phyloP scores from a whole-genome alignment of 92 coral and sea anemone genomes.

The Pocillopora meandrina region DNA sequence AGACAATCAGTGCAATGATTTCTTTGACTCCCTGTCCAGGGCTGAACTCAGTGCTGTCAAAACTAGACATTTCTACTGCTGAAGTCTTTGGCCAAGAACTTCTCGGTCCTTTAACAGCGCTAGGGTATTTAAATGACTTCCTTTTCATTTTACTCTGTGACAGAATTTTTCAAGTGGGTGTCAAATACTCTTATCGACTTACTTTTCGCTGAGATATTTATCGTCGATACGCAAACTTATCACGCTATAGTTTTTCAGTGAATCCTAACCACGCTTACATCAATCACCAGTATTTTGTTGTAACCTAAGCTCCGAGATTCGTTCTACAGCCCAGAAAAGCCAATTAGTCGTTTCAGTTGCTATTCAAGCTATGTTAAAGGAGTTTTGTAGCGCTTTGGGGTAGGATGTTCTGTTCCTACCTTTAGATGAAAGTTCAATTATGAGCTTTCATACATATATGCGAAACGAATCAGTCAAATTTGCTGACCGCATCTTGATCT shows the following conservation, averaged over 20 bases:
- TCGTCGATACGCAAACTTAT: background rate
- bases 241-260: background rate
- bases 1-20: too few relatives aligned
- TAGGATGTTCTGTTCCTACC: conserved; percentile 1
- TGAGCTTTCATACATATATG: background rate
- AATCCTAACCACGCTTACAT: background rate
- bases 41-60: too few relatives aligned
- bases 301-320: background rate
- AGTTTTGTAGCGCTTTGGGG: background rate
- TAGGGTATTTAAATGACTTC: background rate
- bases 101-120: background rate
- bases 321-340: background rate
- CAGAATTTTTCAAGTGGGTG: background rate
- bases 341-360: background rate
- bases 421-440: background rate
- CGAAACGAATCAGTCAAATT: background rate
- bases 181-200: background rate
- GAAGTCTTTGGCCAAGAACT: background rate
- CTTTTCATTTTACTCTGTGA: background rate
- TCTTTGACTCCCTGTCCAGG: too few relatives aligned
- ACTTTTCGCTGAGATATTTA: background rate
- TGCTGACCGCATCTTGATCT: background rate
- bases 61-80: too few relatives aligned
- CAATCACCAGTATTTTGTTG: background rate
- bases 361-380: conserved; percentile 2